Evolutionary conservation across 2,113 vertebrate species (phyloP).

Genomic region (Ceyx margarethae): DNA sequence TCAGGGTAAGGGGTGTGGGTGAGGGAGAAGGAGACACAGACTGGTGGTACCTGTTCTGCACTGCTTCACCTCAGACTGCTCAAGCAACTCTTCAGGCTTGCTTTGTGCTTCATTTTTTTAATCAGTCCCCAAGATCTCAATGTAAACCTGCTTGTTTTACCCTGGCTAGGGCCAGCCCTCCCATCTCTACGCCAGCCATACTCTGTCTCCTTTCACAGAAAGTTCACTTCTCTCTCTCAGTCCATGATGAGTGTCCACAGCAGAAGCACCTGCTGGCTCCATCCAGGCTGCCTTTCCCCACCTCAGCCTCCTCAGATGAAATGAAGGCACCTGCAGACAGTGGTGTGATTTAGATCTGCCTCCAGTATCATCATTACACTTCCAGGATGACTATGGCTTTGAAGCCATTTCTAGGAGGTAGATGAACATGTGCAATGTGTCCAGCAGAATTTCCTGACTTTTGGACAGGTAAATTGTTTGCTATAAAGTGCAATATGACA

Average conservation of each 20-base stretch:
- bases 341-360: background rate
- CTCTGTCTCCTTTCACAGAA: background rate
- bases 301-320: background rate
- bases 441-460: background rate
- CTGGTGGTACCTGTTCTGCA: background rate
- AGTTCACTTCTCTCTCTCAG: background rate
- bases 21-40: background rate
- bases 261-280: background rate
- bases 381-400: background rate
- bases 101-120: background rate
- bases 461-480: background rate
- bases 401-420: background rate
- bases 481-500: background rate
- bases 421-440: background rate
- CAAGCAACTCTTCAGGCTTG: background rate
- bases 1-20: background rate
- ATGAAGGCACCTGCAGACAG: background rate
- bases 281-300: background rate
- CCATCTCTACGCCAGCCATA: background rate
- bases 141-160: background rate
- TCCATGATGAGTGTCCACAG: background rate
- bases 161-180: background rate
- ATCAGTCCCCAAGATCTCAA: background rate
- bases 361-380: accelerated
- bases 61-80: background rate